Conservation (phyloP, 2,113 vertebrate species). For the Microtus oregoni region DNA sequence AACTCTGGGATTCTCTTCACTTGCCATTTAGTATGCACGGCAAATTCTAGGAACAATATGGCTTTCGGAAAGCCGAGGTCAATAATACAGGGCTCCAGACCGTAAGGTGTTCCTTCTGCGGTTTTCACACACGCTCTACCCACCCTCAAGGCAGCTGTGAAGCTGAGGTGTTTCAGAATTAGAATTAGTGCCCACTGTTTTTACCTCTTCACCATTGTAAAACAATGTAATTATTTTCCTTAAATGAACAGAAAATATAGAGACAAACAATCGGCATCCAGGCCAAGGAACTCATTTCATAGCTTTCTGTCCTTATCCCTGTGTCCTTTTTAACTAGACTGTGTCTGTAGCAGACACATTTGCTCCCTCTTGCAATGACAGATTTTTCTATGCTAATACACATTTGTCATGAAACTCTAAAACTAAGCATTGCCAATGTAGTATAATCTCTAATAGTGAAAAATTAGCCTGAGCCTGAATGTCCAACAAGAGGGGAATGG, state of each 20-base stretch:
- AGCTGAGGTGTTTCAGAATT: not conserved
- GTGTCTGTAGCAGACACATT: not conserved
- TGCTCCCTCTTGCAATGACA: not conserved
- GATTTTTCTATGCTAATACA: constrained; percentile 14
- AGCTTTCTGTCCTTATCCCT: not conserved
- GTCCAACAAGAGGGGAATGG: constrained; percentile 16
- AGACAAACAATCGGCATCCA: not conserved
- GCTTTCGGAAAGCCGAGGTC: not conserved
- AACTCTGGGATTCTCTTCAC: not conserved
- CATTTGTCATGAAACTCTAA: constrained; percentile 19
- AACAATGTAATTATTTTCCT: not conserved
- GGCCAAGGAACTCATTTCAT: not conserved
- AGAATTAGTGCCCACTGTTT: not conserved
- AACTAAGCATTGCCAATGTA: not conserved
- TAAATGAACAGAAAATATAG: not conserved
- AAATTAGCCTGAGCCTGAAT: constrained; percentile 27
- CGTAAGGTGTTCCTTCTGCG: not conserved
- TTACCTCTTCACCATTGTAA: not conserved
- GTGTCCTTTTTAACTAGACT: not conserved
- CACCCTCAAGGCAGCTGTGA: not conserved
- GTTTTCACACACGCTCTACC: not conserved
- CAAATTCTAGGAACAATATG: not conserved
- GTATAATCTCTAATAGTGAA: constrained; percentile 23
- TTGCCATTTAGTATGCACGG: not conserved
- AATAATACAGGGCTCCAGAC: not conserved